phyloP scores from a whole-genome alignment of 2,113 vertebrate genomes.

The Chiloscyllium plagiosum region DNA sequence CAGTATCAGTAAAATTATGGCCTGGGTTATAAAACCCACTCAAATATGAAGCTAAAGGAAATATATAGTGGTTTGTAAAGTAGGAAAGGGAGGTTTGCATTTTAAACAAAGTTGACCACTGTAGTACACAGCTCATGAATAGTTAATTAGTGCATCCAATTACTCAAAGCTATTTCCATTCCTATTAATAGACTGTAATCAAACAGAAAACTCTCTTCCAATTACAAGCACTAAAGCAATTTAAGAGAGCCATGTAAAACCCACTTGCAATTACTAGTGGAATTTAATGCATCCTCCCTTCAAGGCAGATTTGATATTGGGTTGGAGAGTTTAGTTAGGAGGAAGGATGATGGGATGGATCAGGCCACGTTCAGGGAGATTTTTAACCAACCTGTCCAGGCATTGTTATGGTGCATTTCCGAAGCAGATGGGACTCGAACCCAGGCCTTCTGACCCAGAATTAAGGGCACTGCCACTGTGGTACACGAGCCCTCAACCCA shows the following conservation, averaged over 20 bases:
- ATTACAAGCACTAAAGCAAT: background rate
- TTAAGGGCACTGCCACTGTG: no score
- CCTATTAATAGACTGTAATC: constrained; percentile 26
- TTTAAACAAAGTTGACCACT: background rate
- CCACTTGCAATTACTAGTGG: background rate
- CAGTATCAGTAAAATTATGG: background rate
- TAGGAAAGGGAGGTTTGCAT: background rate
- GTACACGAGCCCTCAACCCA: no score
- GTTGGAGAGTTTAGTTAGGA: background rate
- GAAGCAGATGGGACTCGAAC: no score
- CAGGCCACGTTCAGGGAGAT: no score
- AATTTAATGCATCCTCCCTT: background rate
- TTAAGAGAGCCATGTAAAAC: background rate
- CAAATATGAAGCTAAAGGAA: background rate
- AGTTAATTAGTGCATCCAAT: constrained; percentile 10
- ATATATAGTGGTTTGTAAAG: background rate
- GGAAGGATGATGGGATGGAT: background rate
- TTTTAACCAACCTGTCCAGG: no score
- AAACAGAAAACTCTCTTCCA: constrained; percentile 8
- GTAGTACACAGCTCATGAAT: background rate
- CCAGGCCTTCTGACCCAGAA: no score
- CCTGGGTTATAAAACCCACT: background rate
- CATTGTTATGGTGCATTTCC: no score
- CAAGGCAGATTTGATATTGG: background rate
- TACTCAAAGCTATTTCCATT: background rate